phyloP scores from a whole-genome alignment of 2,113 vertebrate species.

The Daubentonia madagascariensis region DNA sequence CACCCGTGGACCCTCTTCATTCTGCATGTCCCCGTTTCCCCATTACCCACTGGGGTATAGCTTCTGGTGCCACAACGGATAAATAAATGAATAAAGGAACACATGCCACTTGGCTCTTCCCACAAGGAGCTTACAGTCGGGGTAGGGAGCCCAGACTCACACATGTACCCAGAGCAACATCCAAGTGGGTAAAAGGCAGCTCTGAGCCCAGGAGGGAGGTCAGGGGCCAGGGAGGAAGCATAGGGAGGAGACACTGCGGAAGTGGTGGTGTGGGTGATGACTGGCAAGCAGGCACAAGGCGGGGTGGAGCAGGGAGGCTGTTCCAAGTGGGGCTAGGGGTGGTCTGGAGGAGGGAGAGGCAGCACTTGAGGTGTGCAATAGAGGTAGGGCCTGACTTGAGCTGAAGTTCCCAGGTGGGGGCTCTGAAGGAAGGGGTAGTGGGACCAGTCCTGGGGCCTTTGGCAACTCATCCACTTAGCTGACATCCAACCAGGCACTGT shows the following conservation, averaged over 20 bases:
- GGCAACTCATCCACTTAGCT: background rate
- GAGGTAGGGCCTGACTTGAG: background rate
- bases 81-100: background rate
- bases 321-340: rapidly evolving
- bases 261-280: rapidly evolving
- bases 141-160: background rate
- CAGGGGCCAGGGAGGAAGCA: background rate
- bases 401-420: background rate
- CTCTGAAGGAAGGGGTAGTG: background rate
- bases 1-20: background rate
- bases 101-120: background rate
- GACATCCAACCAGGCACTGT: background rate
- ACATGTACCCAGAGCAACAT: background rate
- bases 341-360: background rate
- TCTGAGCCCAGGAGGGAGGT: background rate
- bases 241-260: background rate
- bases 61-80: background rate
- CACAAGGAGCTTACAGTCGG: background rate
- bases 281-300: background rate
- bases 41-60: background rate
- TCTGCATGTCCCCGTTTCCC: background rate
- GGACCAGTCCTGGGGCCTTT: background rate
- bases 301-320: too few relatives aligned
- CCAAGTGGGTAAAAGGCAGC: too few relatives aligned
- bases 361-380: background rate